Evolutionary conservation across 2,113 vertebrate species (phyloP).

Genomic region (Pseudopodoces humilis): DNA sequence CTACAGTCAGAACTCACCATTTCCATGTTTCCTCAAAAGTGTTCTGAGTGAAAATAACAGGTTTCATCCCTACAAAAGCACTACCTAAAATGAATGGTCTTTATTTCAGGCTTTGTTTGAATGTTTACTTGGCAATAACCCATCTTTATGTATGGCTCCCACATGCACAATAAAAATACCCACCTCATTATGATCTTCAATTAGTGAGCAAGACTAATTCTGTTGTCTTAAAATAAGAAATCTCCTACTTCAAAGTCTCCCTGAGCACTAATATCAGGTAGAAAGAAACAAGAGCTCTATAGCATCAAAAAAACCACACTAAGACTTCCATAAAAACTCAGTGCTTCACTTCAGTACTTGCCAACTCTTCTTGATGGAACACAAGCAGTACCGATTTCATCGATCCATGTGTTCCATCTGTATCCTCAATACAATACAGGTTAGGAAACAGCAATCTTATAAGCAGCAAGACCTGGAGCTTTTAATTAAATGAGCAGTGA

Average conservation of each 20-base stretch:
- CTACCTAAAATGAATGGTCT: not conserved
- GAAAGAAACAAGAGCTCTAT: not conserved
- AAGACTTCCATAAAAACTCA: not conserved
- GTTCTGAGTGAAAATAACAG: not conserved
- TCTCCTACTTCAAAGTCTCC: not conserved
- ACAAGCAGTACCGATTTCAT: not conserved
- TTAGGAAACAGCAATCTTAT: not conserved
- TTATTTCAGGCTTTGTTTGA: not conserved
- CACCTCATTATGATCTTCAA: not conserved
- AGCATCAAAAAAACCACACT: not conserved
- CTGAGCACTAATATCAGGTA: not conserved
- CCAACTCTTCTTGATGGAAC: not conserved
- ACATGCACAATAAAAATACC: not conserved
- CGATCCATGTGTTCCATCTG: fast-evolving
- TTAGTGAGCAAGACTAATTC: not conserved
- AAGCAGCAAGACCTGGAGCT: not conserved
- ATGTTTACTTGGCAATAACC: not conserved
- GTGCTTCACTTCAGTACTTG: not conserved
- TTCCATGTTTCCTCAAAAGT: not conserved
- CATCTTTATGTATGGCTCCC: not conserved
- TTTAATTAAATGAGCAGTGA: not conserved
- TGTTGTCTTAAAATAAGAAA: not conserved
- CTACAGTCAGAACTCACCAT: not conserved
- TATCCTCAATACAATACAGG: not conserved
- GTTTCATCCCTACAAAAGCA: not conserved